Percentiles rank a stretch among this genome's conserved stretches.
Conservation (phyloP, 1,140 invertebrate genomes). For the Philaenus spumarius region DNA sequence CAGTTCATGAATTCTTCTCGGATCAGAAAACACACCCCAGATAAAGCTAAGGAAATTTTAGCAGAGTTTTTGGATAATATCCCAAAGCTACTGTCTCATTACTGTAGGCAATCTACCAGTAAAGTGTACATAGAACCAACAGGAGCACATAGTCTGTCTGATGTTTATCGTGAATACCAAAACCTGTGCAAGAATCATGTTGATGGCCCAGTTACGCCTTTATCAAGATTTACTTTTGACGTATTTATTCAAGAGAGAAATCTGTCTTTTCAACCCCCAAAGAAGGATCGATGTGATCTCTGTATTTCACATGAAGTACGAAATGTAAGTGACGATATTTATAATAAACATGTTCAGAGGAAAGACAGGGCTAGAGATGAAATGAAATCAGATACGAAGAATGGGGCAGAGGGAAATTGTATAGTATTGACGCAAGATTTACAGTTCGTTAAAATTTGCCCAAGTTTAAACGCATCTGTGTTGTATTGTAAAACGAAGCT, state of each 20-base stretch:
- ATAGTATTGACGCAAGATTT: conserved; percentile 35
- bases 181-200: not conserved
- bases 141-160: not conserved
- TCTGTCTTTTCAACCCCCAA: conserved; percentile 22
- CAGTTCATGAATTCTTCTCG: no score
- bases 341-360: conserved; percentile 22
- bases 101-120: not conserved
- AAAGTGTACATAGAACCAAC: conserved; percentile 14
- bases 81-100: no score
- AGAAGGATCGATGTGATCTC: conserved; percentile 30
- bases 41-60: not conserved
- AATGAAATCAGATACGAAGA: conserved; percentile 29
- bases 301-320: conserved; percentile 26
- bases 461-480: conserved; percentile 35
- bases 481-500: conserved; percentile 43
- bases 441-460: conserved; percentile 38
- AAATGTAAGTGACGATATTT: conserved; percentile 25
- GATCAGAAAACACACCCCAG: not conserved
- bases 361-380: conserved; percentile 27
- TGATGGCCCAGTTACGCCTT: not conserved
- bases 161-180: not conserved
- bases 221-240: conserved; percentile 4
- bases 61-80: not conserved
- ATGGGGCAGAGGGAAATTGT: conserved; percentile 19
- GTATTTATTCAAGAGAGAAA: conserved; percentile 20